These are phyloP conservation scores for Tympanuchus pallidicinctus DNA, from an alignment of 2,113 vertebrate species.

Conservation along the genomic window DNA sequence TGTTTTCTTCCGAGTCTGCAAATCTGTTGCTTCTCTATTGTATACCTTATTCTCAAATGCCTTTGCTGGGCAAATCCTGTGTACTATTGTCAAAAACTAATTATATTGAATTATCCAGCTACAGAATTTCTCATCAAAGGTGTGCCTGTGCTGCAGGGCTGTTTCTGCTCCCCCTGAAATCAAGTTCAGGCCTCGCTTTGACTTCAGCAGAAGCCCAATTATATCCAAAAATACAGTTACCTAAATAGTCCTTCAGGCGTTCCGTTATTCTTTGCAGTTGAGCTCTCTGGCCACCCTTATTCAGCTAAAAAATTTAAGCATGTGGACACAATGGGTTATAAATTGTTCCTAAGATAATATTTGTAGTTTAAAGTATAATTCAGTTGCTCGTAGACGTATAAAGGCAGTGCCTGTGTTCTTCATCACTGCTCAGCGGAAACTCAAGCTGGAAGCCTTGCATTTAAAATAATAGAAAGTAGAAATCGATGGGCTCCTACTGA, in stretches of 20 bases:
- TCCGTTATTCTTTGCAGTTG: background rate
- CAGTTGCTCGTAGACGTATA: background rate
- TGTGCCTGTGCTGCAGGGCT: background rate
- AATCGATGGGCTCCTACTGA: background rate
- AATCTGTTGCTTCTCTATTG: background rate
- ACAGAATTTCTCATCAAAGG: background rate
- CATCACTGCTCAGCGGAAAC: constrained; percentile 47
- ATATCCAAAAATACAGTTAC: background rate
- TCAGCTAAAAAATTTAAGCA: background rate
- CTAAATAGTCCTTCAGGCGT: background rate
- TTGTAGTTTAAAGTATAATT: constrained; percentile 3
- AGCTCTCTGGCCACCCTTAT: background rate
- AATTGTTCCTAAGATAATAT: constrained; percentile 7
- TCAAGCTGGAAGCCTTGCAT: constrained; percentile 38
- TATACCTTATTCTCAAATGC: background rate
- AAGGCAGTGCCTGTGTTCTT: constrained; percentile 33
- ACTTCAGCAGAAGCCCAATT: background rate
- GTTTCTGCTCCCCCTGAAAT: background rate
- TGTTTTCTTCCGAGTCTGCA: background rate
- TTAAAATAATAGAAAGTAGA: constrained; percentile 38
- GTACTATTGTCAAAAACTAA: background rate
- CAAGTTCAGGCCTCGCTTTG: background rate
- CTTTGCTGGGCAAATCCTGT: background rate
- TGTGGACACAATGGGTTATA: background rate
- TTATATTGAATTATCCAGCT: background rate